Conservation (phyloP, 2,113 vertebrate species). For the Prionailurus bengalensis region DNA sequence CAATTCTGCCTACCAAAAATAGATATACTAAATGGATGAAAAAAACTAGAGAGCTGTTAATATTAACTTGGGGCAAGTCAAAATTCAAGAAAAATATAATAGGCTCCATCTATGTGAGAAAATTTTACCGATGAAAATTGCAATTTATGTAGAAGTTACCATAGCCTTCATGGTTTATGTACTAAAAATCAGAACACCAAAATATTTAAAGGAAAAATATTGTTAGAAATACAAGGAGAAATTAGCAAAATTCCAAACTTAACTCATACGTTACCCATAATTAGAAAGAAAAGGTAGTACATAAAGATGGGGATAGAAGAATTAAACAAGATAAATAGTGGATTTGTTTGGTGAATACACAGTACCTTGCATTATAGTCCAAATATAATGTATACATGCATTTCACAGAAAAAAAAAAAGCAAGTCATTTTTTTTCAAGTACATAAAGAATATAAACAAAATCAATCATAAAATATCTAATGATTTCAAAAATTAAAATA, state of each 20-base stretch:
- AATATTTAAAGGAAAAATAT: not conserved
- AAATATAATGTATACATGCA: not conserved
- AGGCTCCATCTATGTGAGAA: not conserved
- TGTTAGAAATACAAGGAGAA: not conserved
- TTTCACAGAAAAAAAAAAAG: not conserved
- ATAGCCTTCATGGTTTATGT: not conserved
- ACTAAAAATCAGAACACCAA: constrained; percentile 20
- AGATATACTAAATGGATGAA: not conserved
- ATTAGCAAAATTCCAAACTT: not conserved
- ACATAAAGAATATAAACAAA: not conserved
- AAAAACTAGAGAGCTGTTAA: not conserved
- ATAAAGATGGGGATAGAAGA: not conserved
- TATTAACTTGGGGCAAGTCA: not conserved
- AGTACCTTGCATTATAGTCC: not conserved
- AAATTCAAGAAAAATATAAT: not conserved
- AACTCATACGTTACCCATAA: not conserved
- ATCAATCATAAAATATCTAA: constrained; percentile 8
- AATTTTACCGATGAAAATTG: not conserved
- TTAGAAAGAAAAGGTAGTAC: not conserved
- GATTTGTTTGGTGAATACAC: not conserved
- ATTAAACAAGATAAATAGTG: not conserved
- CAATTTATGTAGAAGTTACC: not conserved
- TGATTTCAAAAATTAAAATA: not conserved
- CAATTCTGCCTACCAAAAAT: not conserved
- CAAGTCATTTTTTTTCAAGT: not conserved